Base-by-base conservation (phyloP, 2,797 vertebrate species). In the Eulemur mongoz region DNA sequence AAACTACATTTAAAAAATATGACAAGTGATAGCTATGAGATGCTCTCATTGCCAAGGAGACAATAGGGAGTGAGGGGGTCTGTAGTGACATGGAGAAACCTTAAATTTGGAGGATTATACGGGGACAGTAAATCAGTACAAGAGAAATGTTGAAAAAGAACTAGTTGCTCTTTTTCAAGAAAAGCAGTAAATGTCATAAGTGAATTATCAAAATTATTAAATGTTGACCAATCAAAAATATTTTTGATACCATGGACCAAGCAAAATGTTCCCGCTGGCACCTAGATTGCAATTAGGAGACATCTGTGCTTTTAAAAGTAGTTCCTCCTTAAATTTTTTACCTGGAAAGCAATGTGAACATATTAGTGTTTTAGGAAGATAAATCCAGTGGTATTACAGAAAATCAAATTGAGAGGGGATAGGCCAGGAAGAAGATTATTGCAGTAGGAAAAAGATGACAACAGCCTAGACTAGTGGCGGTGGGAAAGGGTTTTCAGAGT, bases 171-270 rank as follows among this genome's bases (percentile, higher is more conserved):
- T 80, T 94, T 91, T 43, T 76, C 35, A 94, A 32, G 32, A 57
- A 91, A 93, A 95, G 0, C 1, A 45, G 15, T 72, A 43, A 67
- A 35, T 61, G 17, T 15, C 20, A 82, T 48, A 83, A 57, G 48
- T 73, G 78, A 76, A 93, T 89, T 76, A 50, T 57, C 61, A 27
- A 57, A 85, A 69, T 87, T 45, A 69, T 84, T 91, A 89, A 88
- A 63, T 65, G 57, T 54, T 50, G 38, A n/a, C 17, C 20, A 45
- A 40, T 69, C 30, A 12, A 50, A 27, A 32, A 35, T 25, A 10
- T 32, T 81, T 79, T 48, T 59, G 54, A 78, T 4, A 87, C 4
- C 5, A n/a, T 9, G 11, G 5, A 45, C 20, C 69, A 75, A 70
- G 76, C 0, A 52, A 63, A 90, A 75, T 11, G 67, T 7, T 10